phyloP scores from a whole-genome alignment of 2,797 vertebrate species.

The Tauraco hartlaubi region DNA sequence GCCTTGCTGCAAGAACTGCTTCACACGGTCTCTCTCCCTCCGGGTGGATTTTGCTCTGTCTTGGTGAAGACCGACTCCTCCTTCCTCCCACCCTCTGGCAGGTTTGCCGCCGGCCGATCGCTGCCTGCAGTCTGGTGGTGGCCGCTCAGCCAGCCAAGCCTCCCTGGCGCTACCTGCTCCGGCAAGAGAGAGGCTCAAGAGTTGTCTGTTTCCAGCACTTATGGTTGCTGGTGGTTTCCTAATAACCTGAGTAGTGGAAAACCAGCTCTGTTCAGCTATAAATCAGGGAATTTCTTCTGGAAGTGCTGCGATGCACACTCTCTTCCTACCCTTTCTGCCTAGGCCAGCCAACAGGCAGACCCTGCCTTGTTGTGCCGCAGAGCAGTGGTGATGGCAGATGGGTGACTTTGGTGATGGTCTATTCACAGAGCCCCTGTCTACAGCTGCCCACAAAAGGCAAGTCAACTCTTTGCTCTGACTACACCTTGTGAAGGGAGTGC shows the following conservation, averaged over 20 bases:
- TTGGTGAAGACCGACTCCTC: neutral
- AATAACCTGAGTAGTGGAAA: neutral
- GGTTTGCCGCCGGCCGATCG: neutral
- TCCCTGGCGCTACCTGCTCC: rapidly evolving
- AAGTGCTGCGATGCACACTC: neutral
- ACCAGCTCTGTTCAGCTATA: neutral
- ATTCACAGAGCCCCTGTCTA: neutral
- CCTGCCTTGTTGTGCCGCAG: rapidly evolving
- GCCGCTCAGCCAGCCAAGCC: rapidly evolving
- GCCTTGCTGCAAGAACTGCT: neutral
- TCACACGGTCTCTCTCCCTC: rapidly evolving
- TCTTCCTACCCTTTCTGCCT: neutral
- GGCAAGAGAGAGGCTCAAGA: neutral
- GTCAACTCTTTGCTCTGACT: neutral
- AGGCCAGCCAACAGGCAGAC: neutral
- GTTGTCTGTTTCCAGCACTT: neutral
- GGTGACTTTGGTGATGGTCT: neutral
- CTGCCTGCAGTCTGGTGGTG: rapidly evolving
- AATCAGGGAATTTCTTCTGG: neutral
- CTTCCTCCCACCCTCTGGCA: neutral
- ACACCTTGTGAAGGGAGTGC: neutral
- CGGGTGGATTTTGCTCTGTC: neutral
- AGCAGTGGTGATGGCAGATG: neutral
- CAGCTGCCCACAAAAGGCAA: neutral
- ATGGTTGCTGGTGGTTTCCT: neutral